phyloP scores from a whole-genome alignment of 1,140 invertebrate genomes.

The Neodiprion lecontei region DNA sequence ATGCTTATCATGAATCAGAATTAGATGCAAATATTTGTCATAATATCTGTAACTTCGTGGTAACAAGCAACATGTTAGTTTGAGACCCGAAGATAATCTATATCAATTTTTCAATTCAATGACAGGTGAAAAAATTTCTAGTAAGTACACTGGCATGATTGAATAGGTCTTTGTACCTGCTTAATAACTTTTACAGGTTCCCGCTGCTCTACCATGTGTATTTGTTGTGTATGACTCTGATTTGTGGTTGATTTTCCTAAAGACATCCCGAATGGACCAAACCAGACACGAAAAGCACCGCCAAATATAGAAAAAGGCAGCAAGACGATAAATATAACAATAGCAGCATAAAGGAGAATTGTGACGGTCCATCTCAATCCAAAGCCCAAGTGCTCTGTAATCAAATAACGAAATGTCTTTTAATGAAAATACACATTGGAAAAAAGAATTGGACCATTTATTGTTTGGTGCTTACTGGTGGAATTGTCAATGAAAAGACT shows the following conservation, averaged over 20 bases:
- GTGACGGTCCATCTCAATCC: neutral
- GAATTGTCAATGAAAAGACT: neutral
- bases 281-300: neutral
- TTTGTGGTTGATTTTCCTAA: neutral
- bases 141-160: too few species aligned
- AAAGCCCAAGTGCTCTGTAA: neutral
- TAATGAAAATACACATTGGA: neutral
- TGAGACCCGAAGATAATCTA: too few species aligned
- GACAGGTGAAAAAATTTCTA: too few species aligned
- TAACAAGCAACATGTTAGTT: too few species aligned
- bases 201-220: too few species aligned
- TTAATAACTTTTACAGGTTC: too few species aligned
- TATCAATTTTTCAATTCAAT: too few species aligned
- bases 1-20: too few species aligned
- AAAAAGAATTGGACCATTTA: neutral
- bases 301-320: neutral
- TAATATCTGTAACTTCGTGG: too few species aligned
- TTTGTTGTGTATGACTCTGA: neutral
- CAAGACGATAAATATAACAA: neutral
- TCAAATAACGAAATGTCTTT: neutral
- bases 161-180: too few species aligned
- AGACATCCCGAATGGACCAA: conserved; percentile 2
- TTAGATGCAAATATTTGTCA: too few species aligned
- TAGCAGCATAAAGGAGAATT: neutral
- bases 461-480: neutral